Evolutionary conservation across 2,888 invertebrate genomes (phyloP).

Genomic region (Microchrysa polita): DNA sequence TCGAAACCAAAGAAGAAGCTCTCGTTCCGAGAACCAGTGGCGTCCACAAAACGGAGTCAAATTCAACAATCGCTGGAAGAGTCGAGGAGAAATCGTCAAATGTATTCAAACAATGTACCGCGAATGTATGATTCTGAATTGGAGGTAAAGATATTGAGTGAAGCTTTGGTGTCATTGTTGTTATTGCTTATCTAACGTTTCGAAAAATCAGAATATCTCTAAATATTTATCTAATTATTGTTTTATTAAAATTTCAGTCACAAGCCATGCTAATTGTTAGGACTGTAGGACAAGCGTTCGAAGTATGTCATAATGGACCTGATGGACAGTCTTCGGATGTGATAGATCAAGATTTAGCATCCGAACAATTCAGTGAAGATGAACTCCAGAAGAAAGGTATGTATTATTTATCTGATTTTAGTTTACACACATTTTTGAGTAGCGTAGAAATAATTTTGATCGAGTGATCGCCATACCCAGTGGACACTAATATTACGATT

Average conservation of each 20-base stretch:
- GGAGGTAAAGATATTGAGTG: slow-evolving; percentile 51
- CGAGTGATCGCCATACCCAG: too few relatives aligned
- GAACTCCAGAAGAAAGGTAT: slow-evolving; percentile 72
- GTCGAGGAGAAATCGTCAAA: slow-evolving; percentile 22
- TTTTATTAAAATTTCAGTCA: slow-evolving; percentile 72
- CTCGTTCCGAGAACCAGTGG: slow-evolving; percentile 82
- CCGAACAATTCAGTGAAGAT: slow-evolving; percentile 62
- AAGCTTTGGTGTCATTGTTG: too few relatives aligned
- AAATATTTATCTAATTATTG: neutral
- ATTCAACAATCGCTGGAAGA: slow-evolving; percentile 25
- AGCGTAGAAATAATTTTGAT: too few relatives aligned
- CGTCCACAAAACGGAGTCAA: slow-evolving; percentile 53
- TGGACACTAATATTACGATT: too few relatives aligned
- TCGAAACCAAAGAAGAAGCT: slow-evolving; percentile 81
- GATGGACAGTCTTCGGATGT: slow-evolving; percentile 63
- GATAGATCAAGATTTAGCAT: slow-evolving; percentile 62
- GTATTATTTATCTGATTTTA: slow-evolving; percentile 43
- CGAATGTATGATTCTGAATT: slow-evolving; percentile 49
- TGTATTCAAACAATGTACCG: slow-evolving; percentile 26
- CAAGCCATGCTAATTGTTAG: slow-evolving; percentile 99
- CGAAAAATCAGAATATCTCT: too few relatives aligned
- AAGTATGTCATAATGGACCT: slow-evolving; percentile 87
- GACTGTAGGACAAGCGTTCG: slow-evolving; percentile 98
- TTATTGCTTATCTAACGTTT: too few relatives aligned
- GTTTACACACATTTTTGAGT: too few relatives aligned